These are phyloP conservation scores for Epizoanthus ramosus DNA, from an alignment of 92 coral and sea anemone species.

Conservation along the genomic window DNA sequence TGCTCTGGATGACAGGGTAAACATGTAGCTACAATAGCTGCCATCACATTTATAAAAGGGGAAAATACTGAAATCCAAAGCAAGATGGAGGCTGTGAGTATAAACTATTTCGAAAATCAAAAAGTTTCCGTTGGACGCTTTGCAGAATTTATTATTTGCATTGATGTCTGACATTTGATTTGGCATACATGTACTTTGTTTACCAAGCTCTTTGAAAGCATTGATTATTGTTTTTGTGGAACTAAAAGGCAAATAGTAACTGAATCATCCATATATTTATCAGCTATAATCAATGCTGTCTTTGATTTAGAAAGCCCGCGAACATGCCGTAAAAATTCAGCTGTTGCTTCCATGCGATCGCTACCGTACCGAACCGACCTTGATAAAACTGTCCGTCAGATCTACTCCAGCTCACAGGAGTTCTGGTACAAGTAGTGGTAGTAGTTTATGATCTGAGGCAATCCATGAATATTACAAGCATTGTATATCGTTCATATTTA, in stretches of 20 bases:
- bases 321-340: not conserved
- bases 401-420: not conserved
- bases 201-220: not conserved
- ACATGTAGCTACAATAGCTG: not conserved
- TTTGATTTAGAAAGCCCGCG: not conserved
- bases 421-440: not conserved
- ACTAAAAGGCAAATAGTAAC: slow-evolving; percentile 19
- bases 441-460: no score
- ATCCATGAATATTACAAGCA: no score
- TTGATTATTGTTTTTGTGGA: not conserved
- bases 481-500: no score
- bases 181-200: not conserved
- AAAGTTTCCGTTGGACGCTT: not conserved
- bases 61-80: not conserved
- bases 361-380: no score
- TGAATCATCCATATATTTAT: slow-evolving; percentile 27
- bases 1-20: not conserved
- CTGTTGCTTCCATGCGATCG: not conserved
- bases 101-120: not conserved
- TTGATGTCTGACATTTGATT: slow-evolving; percentile 8
- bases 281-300: no score
- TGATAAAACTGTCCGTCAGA: no score
- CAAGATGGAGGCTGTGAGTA: slow-evolving; percentile 40
- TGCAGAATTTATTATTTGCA: not conserved
- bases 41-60: not conserved